phyloP scores from a whole-genome alignment of 2,888 invertebrate species.

The Onthophagus sagittarius region DNA sequence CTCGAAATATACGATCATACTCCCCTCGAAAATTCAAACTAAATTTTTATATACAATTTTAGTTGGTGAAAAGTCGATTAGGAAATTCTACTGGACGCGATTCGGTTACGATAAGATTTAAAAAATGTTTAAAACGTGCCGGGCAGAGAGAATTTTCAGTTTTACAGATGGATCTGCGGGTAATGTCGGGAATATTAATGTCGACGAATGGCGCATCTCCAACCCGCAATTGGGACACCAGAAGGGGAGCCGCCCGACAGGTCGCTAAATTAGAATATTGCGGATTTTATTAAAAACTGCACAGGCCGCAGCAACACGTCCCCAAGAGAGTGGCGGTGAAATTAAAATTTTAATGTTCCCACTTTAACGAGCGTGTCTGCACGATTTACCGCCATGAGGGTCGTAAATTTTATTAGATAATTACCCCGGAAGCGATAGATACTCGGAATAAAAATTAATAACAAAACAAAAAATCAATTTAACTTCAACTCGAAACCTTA shows the following conservation, averaged over 20 bases:
- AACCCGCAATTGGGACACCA: background rate
- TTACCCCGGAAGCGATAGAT: background rate
- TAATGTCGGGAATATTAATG: background rate
- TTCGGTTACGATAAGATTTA: background rate
- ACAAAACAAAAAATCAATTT: no score
- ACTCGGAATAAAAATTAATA: no score
- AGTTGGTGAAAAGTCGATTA: no score
- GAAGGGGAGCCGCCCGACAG: background rate
- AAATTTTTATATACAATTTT: background rate
- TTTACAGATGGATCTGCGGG: background rate
- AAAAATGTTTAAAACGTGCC: background rate
- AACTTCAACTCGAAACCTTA: no score
- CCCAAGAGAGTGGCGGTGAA: background rate
- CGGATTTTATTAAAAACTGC: background rate
- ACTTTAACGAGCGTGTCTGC: background rate
- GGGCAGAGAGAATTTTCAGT: background rate
- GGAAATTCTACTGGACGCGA: no score
- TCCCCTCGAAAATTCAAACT: background rate
- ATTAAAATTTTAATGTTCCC: background rate
- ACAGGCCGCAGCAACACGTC: background rate
- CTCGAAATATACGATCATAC: background rate
- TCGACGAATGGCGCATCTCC: background rate
- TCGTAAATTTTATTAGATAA: background rate
- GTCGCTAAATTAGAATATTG: background rate
- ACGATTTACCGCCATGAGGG: background rate